Evolutionary conservation across 2,113 vertebrate genomes (phyloP).

Genomic region (Loxodonta africana): DNA sequence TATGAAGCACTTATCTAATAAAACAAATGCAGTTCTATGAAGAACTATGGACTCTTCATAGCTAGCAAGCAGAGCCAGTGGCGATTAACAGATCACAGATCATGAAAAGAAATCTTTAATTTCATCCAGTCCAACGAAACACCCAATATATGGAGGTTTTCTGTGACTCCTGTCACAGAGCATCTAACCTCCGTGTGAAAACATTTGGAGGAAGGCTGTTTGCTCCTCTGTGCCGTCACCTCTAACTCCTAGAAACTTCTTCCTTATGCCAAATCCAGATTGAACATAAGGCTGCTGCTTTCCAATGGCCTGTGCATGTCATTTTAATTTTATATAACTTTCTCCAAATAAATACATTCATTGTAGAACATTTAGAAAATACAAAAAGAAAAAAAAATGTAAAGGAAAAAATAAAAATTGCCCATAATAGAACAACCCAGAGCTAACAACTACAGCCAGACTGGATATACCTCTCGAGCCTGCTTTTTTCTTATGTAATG

Average conservation of each 20-base stretch:
- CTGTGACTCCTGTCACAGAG: background rate
- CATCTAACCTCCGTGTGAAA: background rate
- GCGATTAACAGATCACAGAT: background rate
- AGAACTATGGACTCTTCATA: background rate
- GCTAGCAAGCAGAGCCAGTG: background rate
- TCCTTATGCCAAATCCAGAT: background rate
- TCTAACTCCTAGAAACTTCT: slow-evolving; percentile 8
- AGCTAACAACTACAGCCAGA: background rate
- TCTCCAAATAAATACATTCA: background rate
- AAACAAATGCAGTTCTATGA: background rate
- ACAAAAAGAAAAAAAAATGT: background rate
- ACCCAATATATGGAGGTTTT: background rate
- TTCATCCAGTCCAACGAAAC: background rate
- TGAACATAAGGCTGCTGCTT: background rate
- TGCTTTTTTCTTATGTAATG: background rate
- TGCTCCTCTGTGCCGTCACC: background rate
- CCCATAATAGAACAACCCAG: background rate
- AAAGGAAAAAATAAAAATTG: slow-evolving; percentile 19
- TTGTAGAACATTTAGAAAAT: background rate
- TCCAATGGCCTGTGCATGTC: background rate
- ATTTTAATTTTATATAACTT: background rate
- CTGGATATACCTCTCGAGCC: background rate
- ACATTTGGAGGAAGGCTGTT: background rate
- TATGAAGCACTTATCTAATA: background rate
- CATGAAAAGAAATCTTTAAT: background rate